Base-by-base conservation (phyloP, 1,140 invertebrate genomes). In the Drosophila gunungcola region DNA sequence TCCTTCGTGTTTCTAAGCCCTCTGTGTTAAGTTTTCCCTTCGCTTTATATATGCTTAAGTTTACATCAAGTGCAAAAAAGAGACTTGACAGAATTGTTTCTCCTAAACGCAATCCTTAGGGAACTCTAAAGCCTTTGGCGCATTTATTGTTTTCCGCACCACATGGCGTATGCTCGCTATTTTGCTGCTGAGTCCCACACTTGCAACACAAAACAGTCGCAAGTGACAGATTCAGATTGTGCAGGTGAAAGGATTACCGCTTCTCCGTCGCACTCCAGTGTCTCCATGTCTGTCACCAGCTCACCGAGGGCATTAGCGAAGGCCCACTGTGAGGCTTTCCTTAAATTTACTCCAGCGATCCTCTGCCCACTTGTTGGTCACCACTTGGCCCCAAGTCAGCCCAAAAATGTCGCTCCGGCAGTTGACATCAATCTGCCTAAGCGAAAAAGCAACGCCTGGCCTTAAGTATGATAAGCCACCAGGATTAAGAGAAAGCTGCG, bases 301-400 rank as follows among this genome's bases (percentile, higher is more conserved):
- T 62, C 32, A 34, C 60, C 5, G n/a, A 36, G n/a, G 25, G 52
- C 64, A 65, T 68, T 53, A 68, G 1, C 55, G 39, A 2, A 25
- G 39, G 7, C 54, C 29, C 64, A 34, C 32, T 27, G 63, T 27
- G 65, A 51, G 29, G 43, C 41, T 51, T 70, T 45, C 39, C 54
- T 60, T 67, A 72, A 75, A 82, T 68, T 67, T 61, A 25, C 43
- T 48, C 52, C 25, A 39, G n/a, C 53, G 52, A 56, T 78, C 16
- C 1, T 21, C 46, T 46, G 68, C 61, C 56, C 57, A 69, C 69
- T 78, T 63, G 73, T 57, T 75, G 74, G 61, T 48, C 64, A 45
- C 48, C 73, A 76, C 61, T 73, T 80, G 48, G 48, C 29, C 52
- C n/a, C n/a, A 32, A 63, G 41, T 82, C 73, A 68, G 55, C 63